A percentile compares a stretch with the other conserved stretches of the same genome.
Conservation (phyloP, 2,797 vertebrate species). For the Sebastes dallii region DNA sequence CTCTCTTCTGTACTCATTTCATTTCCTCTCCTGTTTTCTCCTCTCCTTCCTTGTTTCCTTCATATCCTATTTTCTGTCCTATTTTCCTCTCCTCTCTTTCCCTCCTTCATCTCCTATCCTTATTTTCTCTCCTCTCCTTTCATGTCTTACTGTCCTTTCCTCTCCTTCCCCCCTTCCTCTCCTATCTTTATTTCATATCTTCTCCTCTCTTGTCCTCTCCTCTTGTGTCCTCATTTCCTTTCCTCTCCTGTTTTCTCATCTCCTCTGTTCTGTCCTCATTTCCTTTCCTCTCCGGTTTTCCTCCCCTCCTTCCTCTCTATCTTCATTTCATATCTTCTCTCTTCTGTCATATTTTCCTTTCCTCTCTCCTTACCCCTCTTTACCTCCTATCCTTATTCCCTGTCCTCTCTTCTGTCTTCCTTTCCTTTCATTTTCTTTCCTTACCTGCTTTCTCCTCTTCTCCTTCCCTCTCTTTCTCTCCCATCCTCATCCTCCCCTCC, state of each 20-base stretch:
- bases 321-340: not conserved
- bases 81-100: not conserved
- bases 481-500: not conserved
- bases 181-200: too few relatives aligned
- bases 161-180: too few relatives aligned
- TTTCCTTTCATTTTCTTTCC: not conserved
- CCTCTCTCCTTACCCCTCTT: not conserved
- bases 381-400: not conserved
- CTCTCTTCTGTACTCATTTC: not conserved
- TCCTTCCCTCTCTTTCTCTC: not conserved
- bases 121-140: too few relatives aligned
- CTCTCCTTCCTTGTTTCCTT: too few relatives aligned
- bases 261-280: not conserved
- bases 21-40: too few relatives aligned
- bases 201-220: too few relatives aligned
- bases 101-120: too few relatives aligned
- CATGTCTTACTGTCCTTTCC: too few relatives aligned
- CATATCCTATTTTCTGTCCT: too few relatives aligned
- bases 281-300: not conserved
- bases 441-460: fast-evolving
- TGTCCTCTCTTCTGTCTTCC: fast-evolving
- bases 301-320: not conserved
- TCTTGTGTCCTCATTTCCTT: too few relatives aligned
- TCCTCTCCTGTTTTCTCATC: not conserved
- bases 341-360: too few relatives aligned